These are phyloP conservation scores for Bradysia coprophila DNA, from an alignment of 1,140 invertebrate species.

Conservation along the genomic window DNA sequence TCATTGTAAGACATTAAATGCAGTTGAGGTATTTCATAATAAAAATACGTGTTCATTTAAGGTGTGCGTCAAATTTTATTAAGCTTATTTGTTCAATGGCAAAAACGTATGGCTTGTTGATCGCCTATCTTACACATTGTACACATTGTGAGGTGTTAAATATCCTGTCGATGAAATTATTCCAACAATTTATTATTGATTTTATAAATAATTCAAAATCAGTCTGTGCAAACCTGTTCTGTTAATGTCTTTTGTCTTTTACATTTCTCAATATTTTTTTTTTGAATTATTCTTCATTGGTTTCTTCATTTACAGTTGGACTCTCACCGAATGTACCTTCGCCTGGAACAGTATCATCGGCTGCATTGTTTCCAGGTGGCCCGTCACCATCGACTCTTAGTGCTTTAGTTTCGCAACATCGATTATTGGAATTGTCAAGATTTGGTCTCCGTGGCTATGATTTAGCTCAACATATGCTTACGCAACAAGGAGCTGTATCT, in stretches of 20 bases:
- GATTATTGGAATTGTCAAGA: conserved; percentile 63
- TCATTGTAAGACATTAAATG: too few relatives aligned
- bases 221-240: neutral
- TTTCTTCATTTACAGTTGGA: neutral
- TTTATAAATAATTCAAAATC: neutral
- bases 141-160: neutral
- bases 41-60: too few relatives aligned
- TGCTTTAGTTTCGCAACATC: conserved; percentile 44
- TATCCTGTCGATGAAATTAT: too few relatives aligned
- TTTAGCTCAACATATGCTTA: conserved; percentile 69
- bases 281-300: too few relatives aligned
- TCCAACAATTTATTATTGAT: too few relatives aligned
- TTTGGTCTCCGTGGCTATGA: conserved; percentile 74
- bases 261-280: too few relatives aligned
- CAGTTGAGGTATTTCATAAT: too few relatives aligned
- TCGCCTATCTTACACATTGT: neutral
- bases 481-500: conserved; percentile 79
- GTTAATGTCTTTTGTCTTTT: too few relatives aligned
- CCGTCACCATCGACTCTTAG: conserved; percentile 38
- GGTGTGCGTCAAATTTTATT: too few relatives aligned
- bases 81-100: neutral
- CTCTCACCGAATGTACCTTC: conserved; percentile 21
- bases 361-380: conserved; percentile 24
- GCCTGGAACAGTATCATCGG: conserved; percentile 24
- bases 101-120: neutral